These are phyloP conservation scores for Ambastaia sidthimunki DNA, from an alignment of 2,797 vertebrate genomes.

Conservation along the genomic window DNA sequence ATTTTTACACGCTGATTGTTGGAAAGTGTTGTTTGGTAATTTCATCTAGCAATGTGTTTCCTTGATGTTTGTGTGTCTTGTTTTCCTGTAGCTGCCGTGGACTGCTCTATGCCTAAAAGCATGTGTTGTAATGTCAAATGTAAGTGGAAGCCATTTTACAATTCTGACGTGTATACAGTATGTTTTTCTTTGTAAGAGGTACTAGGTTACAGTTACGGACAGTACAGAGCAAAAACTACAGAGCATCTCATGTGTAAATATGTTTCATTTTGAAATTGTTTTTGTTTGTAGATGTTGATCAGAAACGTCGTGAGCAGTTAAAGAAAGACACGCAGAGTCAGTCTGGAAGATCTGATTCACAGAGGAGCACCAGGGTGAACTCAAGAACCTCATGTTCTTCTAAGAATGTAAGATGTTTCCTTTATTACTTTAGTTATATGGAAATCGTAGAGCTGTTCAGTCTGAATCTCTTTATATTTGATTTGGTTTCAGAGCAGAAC, in stretches of 20 bases:
- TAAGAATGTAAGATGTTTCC: slow-evolving; percentile 75
- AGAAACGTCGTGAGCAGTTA: slow-evolving; percentile 81
- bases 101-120: slow-evolving; percentile 88
- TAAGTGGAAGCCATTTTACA: slow-evolving; percentile 75
- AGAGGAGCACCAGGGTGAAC: slow-evolving; percentile 68
- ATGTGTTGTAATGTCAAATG: slow-evolving; percentile 85
- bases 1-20: not conserved
- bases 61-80: slow-evolving; percentile 6
- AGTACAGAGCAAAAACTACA: no score
- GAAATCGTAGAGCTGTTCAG: not conserved
- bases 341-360: slow-evolving; percentile 70
- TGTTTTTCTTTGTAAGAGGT: not conserved
- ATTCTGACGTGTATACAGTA: not conserved
- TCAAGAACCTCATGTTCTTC: slow-evolving; percentile 69
- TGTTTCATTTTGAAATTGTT: not conserved
- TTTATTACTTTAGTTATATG: no score
- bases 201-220: not conserved
- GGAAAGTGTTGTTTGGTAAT: not conserved
- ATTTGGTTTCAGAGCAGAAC: slow-evolving; percentile 68
- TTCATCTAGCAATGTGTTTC: not conserved
- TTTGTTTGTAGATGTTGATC: slow-evolving; percentile 86
- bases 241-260: no score
- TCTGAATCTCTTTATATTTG: not conserved
- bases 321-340: slow-evolving; percentile 77
- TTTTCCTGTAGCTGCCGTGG: slow-evolving; percentile 83